Evolutionary conservation across 2,888 invertebrate species (phyloP), one percentile per base, ranked within the genome.

Genomic region (Cryptus viduatorius): DNA sequence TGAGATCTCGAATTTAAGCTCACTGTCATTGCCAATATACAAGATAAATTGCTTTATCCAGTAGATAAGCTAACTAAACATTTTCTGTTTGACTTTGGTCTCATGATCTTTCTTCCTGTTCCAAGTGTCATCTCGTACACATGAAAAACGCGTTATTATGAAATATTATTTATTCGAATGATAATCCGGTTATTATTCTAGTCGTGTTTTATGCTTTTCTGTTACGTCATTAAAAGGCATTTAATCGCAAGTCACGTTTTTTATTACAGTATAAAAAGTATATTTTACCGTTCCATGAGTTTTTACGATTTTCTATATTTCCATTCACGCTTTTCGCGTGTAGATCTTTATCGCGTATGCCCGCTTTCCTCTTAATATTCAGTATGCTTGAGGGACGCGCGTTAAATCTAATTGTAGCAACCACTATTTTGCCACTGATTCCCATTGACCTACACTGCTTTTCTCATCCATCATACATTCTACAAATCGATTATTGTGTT

Each of bases 281-380:
- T 53, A 29, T 71, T 24, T n/a, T 42, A 42, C 5, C 12, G 42
- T 19, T 16, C 8, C 56, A 10, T 16, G 44, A 14, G 42, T n/a
- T 56, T 12, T 56, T 72, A 24, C 44, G 56, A n/a, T n/a, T n/a
- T n/a, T n/a, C n/a, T n/a, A 42, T 56, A 44, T 44, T 59, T n/a
- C 24, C 29, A 72, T 72, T 72, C 44, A 59, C 24, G 44, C 24
- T 56, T 56, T 72, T 59, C 72, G 56, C 56, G 24, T 44, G 44
- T 72, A 24, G 56, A 59, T 59, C 44, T n/a, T 56, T 56, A 72
- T 72, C 56, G 72, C 24, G 29, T 72, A 56, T 56, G 48, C 59
- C 24, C 56, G 44, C 8, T 44, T 44, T 14, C 37, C 24, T 14
- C 16, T 72, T 59, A 24, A 72, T 72, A 44, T 72, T 44, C 24